Evolutionary conservation across 2,888 invertebrate species (phyloP).

Genomic region (Thecophora atra): DNA sequence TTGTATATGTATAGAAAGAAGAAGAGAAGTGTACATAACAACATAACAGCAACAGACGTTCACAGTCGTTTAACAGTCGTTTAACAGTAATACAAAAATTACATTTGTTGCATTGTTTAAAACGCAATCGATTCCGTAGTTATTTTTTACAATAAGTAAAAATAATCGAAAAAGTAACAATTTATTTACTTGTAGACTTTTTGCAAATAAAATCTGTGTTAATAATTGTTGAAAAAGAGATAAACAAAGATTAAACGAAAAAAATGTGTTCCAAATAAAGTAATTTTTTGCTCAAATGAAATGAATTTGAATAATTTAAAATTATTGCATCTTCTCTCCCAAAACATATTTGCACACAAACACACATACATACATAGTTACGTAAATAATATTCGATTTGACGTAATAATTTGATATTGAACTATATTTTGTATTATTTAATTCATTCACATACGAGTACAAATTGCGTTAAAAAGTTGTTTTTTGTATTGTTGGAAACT

Average conservation of each 20-base stretch:
- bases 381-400: constrained; percentile 14
- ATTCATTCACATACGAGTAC: too few relatives aligned
- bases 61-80: constrained; percentile 29
- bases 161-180: not conserved
- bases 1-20: too few relatives aligned
- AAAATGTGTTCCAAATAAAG: not conserved
- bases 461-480: not conserved
- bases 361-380: constrained; percentile 6
- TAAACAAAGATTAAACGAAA: constrained; percentile 3
- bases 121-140: not conserved
- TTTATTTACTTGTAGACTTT: constrained; percentile 13
- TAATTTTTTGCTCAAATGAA: constrained; percentile 6
- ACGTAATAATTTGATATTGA: constrained; percentile 10
- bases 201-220: constrained; percentile 11
- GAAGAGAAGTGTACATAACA: too few relatives aligned
- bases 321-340: not conserved
- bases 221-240: constrained; percentile 17
- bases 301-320: constrained; percentile 9
- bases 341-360: constrained; percentile 15
- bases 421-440: not conserved
- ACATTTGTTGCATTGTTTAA: not conserved
- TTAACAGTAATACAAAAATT: constrained; percentile 12
- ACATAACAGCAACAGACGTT: too few relatives aligned
- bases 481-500: not conserved
- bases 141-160: constrained; percentile 29